A percentile compares a stretch with the other conserved stretches of the same genome.
These are phyloP conservation scores for Brevimyrus niger DNA, from an alignment of 2,113 vertebrate species.

Conservation along the genomic window DNA sequence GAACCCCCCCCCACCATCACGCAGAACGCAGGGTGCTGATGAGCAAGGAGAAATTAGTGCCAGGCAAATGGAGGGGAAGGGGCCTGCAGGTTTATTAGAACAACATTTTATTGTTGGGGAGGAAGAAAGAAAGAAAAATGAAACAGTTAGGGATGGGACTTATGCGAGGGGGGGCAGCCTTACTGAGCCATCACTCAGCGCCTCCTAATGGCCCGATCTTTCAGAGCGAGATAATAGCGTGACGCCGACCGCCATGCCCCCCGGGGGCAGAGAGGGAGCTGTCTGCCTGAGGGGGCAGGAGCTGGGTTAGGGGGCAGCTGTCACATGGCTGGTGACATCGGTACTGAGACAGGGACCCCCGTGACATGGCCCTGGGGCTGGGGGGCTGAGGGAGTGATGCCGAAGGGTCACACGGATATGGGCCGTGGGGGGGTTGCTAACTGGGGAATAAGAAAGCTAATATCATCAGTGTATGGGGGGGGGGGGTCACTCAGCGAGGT, in stretches of 20 bases:
- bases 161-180: neutral
- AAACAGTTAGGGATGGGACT: neutral
- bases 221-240: neutral
- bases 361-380: conserved; percentile 58
- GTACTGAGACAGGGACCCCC: conserved; percentile 30
- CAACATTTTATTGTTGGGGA: neutral
- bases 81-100: neutral
- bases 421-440: neutral
- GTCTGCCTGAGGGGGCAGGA: conserved; percentile 21
- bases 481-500: neutral
- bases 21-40: neutral
- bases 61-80: neutral
- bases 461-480: neutral
- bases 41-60: neutral
- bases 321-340: conserved; percentile 31
- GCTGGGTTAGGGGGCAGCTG: conserved; percentile 19
- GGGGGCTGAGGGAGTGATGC: conserved; percentile 31
- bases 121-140: neutral
- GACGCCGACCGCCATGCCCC: neutral
- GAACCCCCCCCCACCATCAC: neutral
- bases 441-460: neutral
- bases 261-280: conserved; percentile 22
- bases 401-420: neutral
- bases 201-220: conserved; percentile 9
- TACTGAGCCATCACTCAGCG: neutral